phyloP scores from a whole-genome alignment of 2,888 invertebrate genomes.

The Trissoscelio sp. region DNA sequence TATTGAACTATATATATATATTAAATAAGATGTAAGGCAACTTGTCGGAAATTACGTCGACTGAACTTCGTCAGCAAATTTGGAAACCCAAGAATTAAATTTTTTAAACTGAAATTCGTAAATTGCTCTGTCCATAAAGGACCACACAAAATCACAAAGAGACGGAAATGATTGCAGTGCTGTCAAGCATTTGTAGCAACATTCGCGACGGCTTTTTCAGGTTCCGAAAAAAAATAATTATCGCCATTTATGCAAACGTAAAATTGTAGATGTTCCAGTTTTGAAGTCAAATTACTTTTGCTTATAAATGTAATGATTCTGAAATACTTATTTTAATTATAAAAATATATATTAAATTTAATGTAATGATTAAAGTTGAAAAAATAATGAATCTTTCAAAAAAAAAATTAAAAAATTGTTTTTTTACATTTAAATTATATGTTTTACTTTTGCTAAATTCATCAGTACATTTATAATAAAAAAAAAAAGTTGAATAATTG shows the following conservation, averaged over 20 bases:
- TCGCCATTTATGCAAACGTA: constrained; percentile 26
- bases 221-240: constrained; percentile 28
- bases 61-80: constrained; percentile 3
- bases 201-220: constrained; percentile 27
- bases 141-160: constrained; percentile 44
- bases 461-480: no score
- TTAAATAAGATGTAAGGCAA: no score
- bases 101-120: constrained; percentile 40
- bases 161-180: constrained; percentile 14
- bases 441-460: no score
- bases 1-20: no score
- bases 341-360: no score
- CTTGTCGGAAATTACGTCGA: neutral
- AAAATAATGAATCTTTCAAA: no score
- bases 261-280: neutral
- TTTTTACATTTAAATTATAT: no score
- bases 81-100: constrained; percentile 16
- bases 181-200: constrained; percentile 32
- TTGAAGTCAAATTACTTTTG: neutral
- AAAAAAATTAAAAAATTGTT: no score
- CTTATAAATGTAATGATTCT: neutral
- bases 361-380: no score
- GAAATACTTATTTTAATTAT: no score
- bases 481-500: no score
- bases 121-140: constrained; percentile 35